Base-by-base conservation (phyloP, 2,113 vertebrate genomes). In the Oreochromis niloticus region DNA sequence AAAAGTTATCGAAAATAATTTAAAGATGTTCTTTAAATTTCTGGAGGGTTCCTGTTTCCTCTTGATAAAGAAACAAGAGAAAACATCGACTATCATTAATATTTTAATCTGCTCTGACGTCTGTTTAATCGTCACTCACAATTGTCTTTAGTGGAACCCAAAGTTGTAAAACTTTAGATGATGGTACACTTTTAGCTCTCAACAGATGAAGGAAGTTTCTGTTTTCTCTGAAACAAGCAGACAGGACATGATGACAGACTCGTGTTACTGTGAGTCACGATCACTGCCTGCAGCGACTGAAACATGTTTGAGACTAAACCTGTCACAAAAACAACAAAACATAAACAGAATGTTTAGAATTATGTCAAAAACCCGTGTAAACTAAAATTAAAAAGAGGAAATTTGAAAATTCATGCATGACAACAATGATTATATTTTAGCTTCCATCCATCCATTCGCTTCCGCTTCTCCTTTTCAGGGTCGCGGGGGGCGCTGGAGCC, bases 21-120 rank as follows among this genome's bases (percentile, higher is more conserved):
- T 10, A 19, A 34, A 10, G 8, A 61, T 1, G 34, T 63, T 34
- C 16, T 63, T 63, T 10, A 19, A 10, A 63, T 4, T 63, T 63
- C 16, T 19, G 3, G 1, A 36, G 6, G 5, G 16, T 0, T 63
- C 3, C 9, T 63, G 59, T 63, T 63, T 36, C 0, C 16, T 34
- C 30, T 11, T 63, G 57, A 61, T 10, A 61, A 61, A 61, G 27
- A 59, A 59, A 59, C 4, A 6, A 34, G 16, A 34, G 1, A 4
- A 61, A 17, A 61, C 30, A 34, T 61, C 57, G 5, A 63, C 16
- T 34, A 34, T 10, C 34, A 10, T 34, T 34, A 63, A 63, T 34
- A 6, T 63, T 22, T 22, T 22, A 22, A 22, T 22, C 22, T 22
- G 22, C 22, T 22, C 22, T 22, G 2, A 22, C 22, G 22, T 22